Conservation (phyloP, 2,888 invertebrate genomes). For the Lepeophtheirus nordmannii region DNA sequence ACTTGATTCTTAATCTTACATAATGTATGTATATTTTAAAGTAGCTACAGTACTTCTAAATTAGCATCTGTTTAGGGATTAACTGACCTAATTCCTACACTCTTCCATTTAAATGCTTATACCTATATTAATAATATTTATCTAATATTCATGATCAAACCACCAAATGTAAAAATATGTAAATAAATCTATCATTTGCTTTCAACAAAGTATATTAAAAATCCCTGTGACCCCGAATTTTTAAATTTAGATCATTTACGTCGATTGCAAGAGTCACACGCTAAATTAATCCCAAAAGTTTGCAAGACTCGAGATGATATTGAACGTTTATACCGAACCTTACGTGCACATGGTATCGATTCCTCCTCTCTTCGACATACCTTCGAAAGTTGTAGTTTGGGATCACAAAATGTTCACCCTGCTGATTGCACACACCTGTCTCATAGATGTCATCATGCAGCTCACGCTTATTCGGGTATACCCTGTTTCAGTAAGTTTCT, state of each 20-base stretch:
- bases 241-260: slow-evolving; percentile 17
- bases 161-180: too few relatives aligned
- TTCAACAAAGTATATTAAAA: not conserved
- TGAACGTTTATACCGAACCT: slow-evolving; percentile 1
- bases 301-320: slow-evolving; percentile 13
- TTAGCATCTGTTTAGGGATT: too few relatives aligned
- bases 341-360: slow-evolving; percentile 14
- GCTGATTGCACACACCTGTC: slow-evolving; percentile 59
- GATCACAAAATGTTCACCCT: slow-evolving; percentile 40
- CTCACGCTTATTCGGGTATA: slow-evolving; percentile 75
- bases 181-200: too few relatives aligned
- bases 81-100: too few relatives aligned
- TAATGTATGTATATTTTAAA: too few relatives aligned
- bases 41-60: too few relatives aligned
- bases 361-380: not conserved
- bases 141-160: too few relatives aligned
- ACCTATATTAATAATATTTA: too few relatives aligned
- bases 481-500: slow-evolving; percentile 59
- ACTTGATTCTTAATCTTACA: too few relatives aligned
- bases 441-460: slow-evolving; percentile 73
- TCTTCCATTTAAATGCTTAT: too few relatives aligned
- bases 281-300: not conserved
- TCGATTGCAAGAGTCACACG: not conserved
- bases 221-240: not conserved
- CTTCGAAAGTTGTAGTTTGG: slow-evolving; percentile 10